These are phyloP conservation scores for Gymnobelideus leadbeateri DNA, from an alignment of 2,113 vertebrate species.

Conservation along the genomic window DNA sequence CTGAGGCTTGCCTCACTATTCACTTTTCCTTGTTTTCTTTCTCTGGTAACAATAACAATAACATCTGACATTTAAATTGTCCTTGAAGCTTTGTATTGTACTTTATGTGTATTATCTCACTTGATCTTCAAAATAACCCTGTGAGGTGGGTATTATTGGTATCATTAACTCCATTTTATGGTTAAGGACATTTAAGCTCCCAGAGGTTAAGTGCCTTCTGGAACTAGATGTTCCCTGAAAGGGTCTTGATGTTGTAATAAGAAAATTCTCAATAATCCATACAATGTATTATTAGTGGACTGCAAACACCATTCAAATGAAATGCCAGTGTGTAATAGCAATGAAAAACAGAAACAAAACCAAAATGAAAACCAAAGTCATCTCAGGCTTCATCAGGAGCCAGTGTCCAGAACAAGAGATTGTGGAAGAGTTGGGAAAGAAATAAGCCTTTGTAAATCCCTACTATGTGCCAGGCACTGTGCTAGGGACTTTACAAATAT, in stretches of 20 bases:
- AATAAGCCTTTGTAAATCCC: background rate
- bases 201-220: background rate
- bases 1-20: background rate
- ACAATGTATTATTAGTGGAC: background rate
- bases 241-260: background rate
- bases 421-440: background rate
- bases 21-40: background rate
- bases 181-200: background rate
- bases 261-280: background rate
- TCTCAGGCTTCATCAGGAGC: background rate
- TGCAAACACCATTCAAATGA: background rate
- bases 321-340: background rate
- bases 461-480: background rate
- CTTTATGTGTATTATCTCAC: background rate
- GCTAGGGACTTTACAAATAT: background rate
- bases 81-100: background rate
- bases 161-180: background rate
- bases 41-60: background rate
- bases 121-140: background rate
- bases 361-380: background rate
- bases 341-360: background rate
- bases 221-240: background rate
- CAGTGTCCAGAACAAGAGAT: background rate
- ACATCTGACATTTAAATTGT: background rate
- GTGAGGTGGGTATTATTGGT: background rate